phyloP scores from a whole-genome alignment of 2,888 invertebrate genomes.

The Diogma glabrata region DNA sequence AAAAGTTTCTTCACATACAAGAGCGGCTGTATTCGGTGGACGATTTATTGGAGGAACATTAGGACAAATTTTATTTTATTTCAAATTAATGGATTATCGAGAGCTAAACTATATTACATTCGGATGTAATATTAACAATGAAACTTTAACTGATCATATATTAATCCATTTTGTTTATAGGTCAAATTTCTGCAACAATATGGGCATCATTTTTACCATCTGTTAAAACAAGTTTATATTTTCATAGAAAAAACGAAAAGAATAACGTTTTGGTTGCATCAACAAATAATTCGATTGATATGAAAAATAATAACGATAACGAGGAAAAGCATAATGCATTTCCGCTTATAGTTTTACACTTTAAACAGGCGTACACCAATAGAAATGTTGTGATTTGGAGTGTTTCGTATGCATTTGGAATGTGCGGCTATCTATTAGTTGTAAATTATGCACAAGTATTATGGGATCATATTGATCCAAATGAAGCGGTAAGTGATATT shows the following conservation, averaged over 20 bases:
- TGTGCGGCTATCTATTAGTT: conserved; percentile 61
- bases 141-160: not conserved
- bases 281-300: not conserved
- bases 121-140: conserved; percentile 36
- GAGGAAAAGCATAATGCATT: conserved; percentile 19
- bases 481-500: conserved; percentile 29
- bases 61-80: conserved; percentile 52
- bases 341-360: conserved; percentile 44
- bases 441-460: conserved; percentile 59
- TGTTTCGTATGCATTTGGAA: conserved; percentile 62
- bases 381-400: conserved; percentile 59
- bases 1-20: conserved; percentile 59
- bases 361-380: conserved; percentile 47
- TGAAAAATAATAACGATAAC: conserved; percentile 3
- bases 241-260: conserved; percentile 38
- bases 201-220: conserved; percentile 52
- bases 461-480: conserved; percentile 46
- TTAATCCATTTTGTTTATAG: too few species aligned
- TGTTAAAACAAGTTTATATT: conserved; percentile 52
- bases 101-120: conserved; percentile 58
- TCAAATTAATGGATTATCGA: conserved; percentile 46
- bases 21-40: conserved; percentile 59
- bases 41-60: conserved; percentile 50
- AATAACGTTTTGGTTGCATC: conserved; percentile 6
- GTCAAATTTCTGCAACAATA: conserved; percentile 44